Evolutionary conservation across 2,888 invertebrate genomes (phyloP).

Genomic region (Seladonia tumulorum): DNA sequence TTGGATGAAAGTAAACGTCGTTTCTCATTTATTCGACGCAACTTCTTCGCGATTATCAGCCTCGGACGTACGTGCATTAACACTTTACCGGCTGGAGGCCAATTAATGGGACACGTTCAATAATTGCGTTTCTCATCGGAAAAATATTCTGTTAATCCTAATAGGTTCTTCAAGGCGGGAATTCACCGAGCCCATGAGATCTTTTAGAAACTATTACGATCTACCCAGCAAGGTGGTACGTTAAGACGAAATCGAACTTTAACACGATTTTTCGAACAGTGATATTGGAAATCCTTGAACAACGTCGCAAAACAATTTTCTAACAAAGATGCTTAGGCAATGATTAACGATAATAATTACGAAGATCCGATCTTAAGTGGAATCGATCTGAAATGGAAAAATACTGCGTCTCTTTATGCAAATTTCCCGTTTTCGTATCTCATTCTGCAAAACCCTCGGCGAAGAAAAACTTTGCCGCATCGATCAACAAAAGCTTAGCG

Average conservation of each 20-base stretch:
- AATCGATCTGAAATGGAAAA: constrained; percentile 1
- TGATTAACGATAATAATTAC: constrained; percentile 11
- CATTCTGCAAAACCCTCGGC: neutral
- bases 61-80: neutral
- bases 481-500: neutral
- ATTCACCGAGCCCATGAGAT: too few relatives aligned
- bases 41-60: neutral
- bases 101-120: neutral
- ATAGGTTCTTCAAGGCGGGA: too few relatives aligned
- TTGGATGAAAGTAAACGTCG: constrained; percentile 36
- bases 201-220: too few relatives aligned
- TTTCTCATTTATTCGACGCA: constrained; percentile 28
- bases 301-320: neutral
- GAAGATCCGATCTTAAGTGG: neutral
- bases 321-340: neutral
- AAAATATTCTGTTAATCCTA: too few relatives aligned
- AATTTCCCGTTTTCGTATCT: neutral
- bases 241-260: neutral
- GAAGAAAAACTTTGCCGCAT: neutral
- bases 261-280: neutral
- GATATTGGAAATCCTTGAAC: neutral
- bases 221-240: too few relatives aligned
- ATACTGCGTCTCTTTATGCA: neutral
- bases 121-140: neutral
- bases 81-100: neutral